phyloP scores from a whole-genome alignment of 2,797 vertebrate species.

The Pangasius krempfi region DNA sequence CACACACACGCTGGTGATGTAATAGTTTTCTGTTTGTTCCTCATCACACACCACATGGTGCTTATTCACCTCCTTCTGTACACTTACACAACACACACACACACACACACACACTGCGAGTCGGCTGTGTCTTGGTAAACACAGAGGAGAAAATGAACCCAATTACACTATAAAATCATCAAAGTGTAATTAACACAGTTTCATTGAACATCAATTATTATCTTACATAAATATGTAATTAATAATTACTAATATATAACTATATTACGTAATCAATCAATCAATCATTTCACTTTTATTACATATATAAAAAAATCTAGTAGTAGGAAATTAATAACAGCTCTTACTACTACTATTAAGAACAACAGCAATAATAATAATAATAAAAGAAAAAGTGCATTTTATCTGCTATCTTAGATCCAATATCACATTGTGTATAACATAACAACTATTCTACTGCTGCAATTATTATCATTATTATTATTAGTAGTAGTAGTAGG shows the following conservation, averaged over 20 bases:
- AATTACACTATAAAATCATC: not conserved
- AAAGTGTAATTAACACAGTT: not conserved
- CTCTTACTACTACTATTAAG: too few relatives aligned
- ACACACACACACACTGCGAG: not conserved
- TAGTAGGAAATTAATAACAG: not conserved
- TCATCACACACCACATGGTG: conserved; percentile 16
- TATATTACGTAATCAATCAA: not conserved
- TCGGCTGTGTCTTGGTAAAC: not conserved
- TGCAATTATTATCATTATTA: not conserved
- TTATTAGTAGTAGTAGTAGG: not conserved
- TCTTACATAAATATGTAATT: not conserved
- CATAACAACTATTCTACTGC: not conserved
- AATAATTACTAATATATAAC: not conserved
- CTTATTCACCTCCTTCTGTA: conserved; percentile 13
- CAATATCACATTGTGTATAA: not conserved
- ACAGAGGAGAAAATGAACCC: not conserved
- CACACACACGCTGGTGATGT: not conserved
- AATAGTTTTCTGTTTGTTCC: conserved; percentile 6
- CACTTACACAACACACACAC: conserved; percentile 10
- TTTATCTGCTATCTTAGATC: not conserved
- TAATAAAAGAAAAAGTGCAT: not conserved
- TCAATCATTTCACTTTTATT: not conserved
- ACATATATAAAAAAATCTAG: not conserved
- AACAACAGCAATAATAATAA: too few relatives aligned
- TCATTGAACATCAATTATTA: not conserved